Percentiles rank a stretch among this genome's conserved stretches.
These are phyloP conservation scores for Lycorma delicatula DNA, from an alignment of 1,140 invertebrate genomes.

Conservation along the genomic window DNA sequence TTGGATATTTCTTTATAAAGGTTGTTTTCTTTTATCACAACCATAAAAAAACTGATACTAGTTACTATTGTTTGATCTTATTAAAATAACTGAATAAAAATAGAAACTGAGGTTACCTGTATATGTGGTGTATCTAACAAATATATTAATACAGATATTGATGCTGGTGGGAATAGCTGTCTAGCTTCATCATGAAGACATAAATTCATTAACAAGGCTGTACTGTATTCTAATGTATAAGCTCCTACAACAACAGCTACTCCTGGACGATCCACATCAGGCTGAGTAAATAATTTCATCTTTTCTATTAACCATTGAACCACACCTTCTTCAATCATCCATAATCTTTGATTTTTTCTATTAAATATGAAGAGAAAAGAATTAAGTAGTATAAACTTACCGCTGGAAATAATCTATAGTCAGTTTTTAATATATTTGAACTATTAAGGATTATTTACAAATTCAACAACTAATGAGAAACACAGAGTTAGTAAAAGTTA, in stretches of 20 bases:
- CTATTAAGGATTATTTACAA: too few relatives aligned
- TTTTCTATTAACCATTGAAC: constrained; percentile 52
- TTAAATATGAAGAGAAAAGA: too few relatives aligned
- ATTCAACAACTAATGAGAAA: too few relatives aligned
- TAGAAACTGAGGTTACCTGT: not conserved
- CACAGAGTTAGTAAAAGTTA: too few relatives aligned
- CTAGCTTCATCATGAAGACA: constrained; percentile 48
- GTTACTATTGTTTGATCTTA: not conserved
- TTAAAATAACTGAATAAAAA: not conserved
- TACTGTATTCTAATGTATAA: constrained; percentile 53
- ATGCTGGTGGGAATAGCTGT: constrained; percentile 4
- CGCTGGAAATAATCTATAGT: too few relatives aligned
- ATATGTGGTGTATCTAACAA: constrained; percentile 8
- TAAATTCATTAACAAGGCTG: constrained; percentile 59
- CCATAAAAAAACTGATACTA: too few relatives aligned
- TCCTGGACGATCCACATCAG: not conserved
- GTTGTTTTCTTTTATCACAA: not conserved
- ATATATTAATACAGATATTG: constrained; percentile 15
- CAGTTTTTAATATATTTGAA: too few relatives aligned
- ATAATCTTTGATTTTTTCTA: constrained; percentile 47
- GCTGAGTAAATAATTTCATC: constrained; percentile 38
- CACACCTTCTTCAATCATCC: constrained; percentile 52
- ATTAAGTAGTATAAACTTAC: too few relatives aligned
- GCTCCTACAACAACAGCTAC: constrained; percentile 40
- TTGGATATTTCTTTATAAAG: not conserved